Base-by-base conservation (phyloP, 2,888 invertebrate species). In the Brachyptera risi region DNA sequence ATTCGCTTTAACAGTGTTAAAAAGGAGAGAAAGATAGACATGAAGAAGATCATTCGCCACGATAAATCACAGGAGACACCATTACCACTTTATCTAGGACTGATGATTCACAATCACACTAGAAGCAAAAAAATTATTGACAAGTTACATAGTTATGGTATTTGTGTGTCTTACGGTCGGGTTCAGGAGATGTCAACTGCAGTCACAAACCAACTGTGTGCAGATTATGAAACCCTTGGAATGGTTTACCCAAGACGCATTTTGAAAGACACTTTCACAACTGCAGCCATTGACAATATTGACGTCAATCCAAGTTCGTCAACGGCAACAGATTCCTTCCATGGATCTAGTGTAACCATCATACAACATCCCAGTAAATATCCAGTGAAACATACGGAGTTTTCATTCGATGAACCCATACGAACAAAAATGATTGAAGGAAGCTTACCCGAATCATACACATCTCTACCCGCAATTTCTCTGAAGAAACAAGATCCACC, bases 301-400 rank as follows among this genome's bases (percentile, higher is more conserved):
- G 56, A 56, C 38, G 3, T 17, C 56, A 56, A 56, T 31, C 56
- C 19, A 19, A 19, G 11, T 31, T 56, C 56, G 15, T 26, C 56
- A 37, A 56, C 56, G n/a, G 56, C 56, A 3, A 19, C 19, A 19
- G 38, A 31, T 56, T 56, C 56, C 15, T 56, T 56, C 56, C 56
- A 56, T 13, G 56, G 56, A 24, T 31, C 56, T 17, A 31, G 31
- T 31, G 35, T 31, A 19, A 50, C 35, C 11, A 56, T 35, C 17
- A 56, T 56, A n/a, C 56, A 56, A 38, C 56, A 56, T 38, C 56
- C 24, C 19, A 3, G 37, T 11, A 7, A 17, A 56, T 35, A 21
- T 1, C 5, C 4, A 9, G n/a, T 9, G 5, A 11, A 15, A 9
- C 4, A 4, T 40, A 5, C 17, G n/a, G n/a, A 11, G 4, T 5